phyloP scores from a whole-genome alignment of 2,888 invertebrate genomes.

The Drosophila barbarae region DNA sequence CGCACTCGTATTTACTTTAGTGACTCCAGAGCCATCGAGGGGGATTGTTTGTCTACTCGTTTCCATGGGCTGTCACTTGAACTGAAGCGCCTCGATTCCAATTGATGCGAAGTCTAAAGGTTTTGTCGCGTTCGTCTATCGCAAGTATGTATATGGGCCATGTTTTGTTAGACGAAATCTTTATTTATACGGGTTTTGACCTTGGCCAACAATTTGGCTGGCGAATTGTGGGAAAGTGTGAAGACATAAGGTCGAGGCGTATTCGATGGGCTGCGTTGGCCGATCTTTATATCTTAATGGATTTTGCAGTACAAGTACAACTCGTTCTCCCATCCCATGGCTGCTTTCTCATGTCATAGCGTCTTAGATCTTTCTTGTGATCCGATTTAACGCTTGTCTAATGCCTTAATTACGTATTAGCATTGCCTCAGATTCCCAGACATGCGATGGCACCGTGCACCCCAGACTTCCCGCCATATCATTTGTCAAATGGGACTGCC shows the following conservation, averaged over 20 bases:
- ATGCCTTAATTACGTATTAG: conserved; percentile 65
- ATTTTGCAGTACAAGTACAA: not conserved
- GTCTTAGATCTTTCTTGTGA: conserved; percentile 44
- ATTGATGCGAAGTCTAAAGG: conserved; percentile 52
- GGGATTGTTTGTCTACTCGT: conserved; percentile 62
- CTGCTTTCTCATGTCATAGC: conserved; percentile 7
- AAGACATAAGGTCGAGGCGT: conserved; percentile 25
- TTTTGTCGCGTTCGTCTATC: conserved; percentile 35
- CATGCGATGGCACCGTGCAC: conserved; percentile 54
- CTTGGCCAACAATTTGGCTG: conserved; percentile 37
- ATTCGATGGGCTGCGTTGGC: conserved; percentile 5
- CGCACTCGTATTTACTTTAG: conserved; percentile 43
- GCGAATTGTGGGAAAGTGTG: conserved; percentile 37
- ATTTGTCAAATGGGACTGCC: conserved; percentile 58
- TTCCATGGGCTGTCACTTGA: conserved; percentile 68
- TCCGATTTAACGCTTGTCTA: conserved; percentile 46
- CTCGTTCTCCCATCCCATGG: not conserved
- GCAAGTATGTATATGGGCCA: conserved; percentile 55
- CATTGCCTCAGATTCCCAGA: conserved; percentile 52
- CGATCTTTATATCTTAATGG: not conserved
- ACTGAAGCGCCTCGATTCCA: conserved; percentile 60
- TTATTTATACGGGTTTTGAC: conserved; percentile 40
- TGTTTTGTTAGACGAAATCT: conserved; percentile 23
- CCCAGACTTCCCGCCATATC: conserved; percentile 15
- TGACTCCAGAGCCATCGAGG: conserved; percentile 50